Conservation (phyloP, 2,113 vertebrate species). For the Ptychochromis oligacanthus region DNA sequence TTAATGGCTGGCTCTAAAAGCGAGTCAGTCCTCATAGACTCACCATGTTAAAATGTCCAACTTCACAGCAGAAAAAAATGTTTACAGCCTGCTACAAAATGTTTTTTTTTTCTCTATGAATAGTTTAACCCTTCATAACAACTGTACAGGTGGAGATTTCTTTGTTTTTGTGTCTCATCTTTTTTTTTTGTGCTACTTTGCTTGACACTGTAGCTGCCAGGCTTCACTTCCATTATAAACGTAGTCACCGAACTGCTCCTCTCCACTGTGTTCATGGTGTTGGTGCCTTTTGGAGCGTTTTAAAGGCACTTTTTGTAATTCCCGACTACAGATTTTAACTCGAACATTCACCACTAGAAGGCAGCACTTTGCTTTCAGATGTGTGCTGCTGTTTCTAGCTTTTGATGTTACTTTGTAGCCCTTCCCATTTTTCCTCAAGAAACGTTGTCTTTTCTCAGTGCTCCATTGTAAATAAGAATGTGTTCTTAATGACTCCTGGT, state of each 20-base stretch:
- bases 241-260: too few species aligned
- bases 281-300: too few species aligned
- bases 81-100: too few species aligned
- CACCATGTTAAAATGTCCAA: too few species aligned
- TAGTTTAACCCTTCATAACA: too few species aligned
- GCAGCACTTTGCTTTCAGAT: not conserved
- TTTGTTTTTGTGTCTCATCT: too few species aligned
- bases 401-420: not conserved
- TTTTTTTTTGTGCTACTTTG: not conserved
- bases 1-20: too few species aligned
- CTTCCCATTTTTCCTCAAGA: accelerated
- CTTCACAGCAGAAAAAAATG: too few species aligned
- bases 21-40: too few species aligned
- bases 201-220: not conserved
- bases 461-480: accelerated
- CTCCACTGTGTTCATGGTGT: not conserved
- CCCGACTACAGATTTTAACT: not conserved
- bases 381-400: not conserved
- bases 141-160: too few species aligned
- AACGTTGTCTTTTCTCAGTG: not conserved
- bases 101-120: too few species aligned
- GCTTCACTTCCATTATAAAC: not conserved
- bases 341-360: not conserved
- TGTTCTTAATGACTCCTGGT: not conserved
- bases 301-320: not conserved